Evolutionary conservation across 2,797 vertebrate species (phyloP).

Genomic region (Dendrocincla tyrannina): DNA sequence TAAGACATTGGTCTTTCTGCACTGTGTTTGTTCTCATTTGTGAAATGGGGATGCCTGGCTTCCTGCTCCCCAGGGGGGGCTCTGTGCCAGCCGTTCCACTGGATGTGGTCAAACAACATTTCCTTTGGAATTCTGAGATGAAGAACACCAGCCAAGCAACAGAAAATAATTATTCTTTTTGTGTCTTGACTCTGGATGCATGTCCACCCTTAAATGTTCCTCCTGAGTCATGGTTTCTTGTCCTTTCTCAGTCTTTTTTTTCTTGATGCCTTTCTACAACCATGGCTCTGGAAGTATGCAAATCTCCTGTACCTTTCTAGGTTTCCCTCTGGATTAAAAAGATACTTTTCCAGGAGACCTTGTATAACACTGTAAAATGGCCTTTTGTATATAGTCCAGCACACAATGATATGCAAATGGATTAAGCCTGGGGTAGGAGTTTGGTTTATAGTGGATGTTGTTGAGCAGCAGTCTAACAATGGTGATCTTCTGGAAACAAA

Average conservation of each 20-base stretch:
- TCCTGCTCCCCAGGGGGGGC: not conserved
- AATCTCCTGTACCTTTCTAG: not conserved
- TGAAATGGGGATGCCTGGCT: not conserved
- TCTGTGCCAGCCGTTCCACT: not conserved
- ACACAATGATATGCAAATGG: not conserved
- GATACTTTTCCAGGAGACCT: not conserved
- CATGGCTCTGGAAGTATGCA: not conserved
- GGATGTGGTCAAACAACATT: not conserved
- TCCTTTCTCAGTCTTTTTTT: not conserved
- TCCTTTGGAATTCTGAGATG: not conserved
- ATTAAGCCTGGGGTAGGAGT: not conserved
- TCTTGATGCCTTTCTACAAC: not conserved
- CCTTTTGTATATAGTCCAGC: not conserved
- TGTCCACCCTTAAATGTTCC: not conserved
- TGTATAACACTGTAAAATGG: not conserved
- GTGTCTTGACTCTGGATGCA: not conserved
- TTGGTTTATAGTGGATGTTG: not conserved
- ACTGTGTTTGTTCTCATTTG: not conserved
- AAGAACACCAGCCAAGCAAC: not conserved
- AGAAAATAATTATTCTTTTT: not conserved
- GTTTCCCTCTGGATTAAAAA: not conserved
- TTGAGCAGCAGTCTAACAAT: constrained; percentile 19
- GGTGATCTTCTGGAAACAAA: constrained; percentile 30
- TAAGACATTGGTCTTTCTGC: not conserved
- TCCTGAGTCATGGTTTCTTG: not conserved